Percentiles rank a stretch among this genome's conserved stretches.
Conservation (phyloP, 2,113 vertebrate species). For the Ibidorhyncha struthersii region DNA sequence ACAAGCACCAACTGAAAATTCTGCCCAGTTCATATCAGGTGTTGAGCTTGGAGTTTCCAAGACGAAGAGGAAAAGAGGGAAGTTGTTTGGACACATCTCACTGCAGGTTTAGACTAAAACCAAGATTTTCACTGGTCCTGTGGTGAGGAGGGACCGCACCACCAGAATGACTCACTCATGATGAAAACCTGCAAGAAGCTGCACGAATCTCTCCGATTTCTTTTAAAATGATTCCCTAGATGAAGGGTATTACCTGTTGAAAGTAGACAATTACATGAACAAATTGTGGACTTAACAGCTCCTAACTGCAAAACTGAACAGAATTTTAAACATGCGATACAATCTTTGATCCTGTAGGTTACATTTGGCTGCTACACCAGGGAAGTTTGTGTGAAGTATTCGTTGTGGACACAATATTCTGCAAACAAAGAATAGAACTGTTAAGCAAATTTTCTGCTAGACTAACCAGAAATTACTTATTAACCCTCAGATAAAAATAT, state of each 20-base stretch:
- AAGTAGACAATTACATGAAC: neutral
- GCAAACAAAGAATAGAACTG: neutral
- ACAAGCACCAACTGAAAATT: neutral
- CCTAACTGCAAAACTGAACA: neutral
- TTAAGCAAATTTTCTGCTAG: neutral
- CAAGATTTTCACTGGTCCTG: neutral
- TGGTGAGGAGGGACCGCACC: neutral
- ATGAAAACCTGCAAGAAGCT: neutral
- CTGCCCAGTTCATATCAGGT: neutral
- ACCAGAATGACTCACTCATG: neutral
- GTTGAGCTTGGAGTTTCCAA: neutral
- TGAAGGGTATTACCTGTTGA: neutral
- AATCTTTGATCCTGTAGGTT: neutral
- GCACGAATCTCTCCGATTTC: neutral
- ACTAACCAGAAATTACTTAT: neutral
- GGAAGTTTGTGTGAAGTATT: neutral
- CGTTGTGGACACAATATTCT: neutral
- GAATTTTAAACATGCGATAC: neutral
- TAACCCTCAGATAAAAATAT: neutral
- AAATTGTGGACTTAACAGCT: neutral
- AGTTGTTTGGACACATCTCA: neutral
- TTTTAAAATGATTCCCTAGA: neutral
- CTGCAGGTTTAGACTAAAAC: neutral
- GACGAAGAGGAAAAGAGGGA: neutral
- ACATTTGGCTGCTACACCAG: neutral